phyloP scores from a whole-genome alignment of 2,797 vertebrate species.

The Sitta carolinensis region DNA sequence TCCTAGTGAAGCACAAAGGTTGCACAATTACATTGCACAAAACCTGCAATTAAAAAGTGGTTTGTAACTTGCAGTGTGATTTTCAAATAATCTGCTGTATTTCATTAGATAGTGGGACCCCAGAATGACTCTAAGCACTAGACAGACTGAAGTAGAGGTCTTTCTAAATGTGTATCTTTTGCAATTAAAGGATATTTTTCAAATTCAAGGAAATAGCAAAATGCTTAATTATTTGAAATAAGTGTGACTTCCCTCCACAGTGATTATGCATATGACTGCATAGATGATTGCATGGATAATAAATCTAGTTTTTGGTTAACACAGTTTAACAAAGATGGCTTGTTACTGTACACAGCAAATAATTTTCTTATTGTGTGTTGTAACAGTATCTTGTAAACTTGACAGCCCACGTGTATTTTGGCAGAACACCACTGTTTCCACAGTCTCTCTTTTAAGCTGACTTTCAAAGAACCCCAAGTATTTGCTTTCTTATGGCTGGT shows the following conservation, averaged over 20 bases:
- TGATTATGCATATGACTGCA: neutral
- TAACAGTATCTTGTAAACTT: slow-evolving; percentile 43
- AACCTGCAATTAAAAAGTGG: neutral
- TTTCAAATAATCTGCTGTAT: neutral
- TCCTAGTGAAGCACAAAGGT: neutral
- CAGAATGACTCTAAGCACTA: neutral
- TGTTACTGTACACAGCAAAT: slow-evolving; percentile 3
- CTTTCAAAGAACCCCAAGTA: slow-evolving; percentile 54
- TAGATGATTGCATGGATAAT: neutral
- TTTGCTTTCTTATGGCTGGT: slow-evolving; percentile 42
- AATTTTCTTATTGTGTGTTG: slow-evolving; percentile 37
- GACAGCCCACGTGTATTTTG: slow-evolving; percentile 48
- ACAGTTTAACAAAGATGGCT: slow-evolving; percentile 22
- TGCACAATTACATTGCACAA: neutral
- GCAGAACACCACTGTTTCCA: slow-evolving; percentile 37
- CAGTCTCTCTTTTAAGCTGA: slow-evolving; percentile 51
- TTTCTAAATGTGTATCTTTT: neutral
- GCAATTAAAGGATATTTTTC: neutral
- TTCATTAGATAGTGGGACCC: neutral
- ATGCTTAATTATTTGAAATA: neutral
- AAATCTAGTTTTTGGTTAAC: neutral
- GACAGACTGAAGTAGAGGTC: neutral
- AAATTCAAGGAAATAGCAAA: neutral
- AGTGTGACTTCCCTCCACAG: neutral
- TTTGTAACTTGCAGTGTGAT: slow-evolving; percentile 4